Conservation (phyloP, 2,113 vertebrate species). For the Percopsis transmontana region DNA sequence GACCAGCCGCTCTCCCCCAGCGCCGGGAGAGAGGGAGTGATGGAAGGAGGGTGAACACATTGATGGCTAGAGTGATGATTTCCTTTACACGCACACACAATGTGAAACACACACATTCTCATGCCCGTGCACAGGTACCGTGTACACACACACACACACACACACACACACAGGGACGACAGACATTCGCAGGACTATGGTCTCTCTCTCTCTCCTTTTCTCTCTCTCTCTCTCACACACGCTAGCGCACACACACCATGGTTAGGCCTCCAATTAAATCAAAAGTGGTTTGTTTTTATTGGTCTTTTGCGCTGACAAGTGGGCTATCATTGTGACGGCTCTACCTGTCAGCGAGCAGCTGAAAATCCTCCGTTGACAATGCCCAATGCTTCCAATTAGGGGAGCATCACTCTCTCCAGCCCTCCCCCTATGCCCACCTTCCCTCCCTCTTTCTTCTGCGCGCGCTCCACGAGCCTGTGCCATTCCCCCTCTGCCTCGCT, state of each 20-base stretch:
- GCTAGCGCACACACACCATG: conserved; percentile 33
- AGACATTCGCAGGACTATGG: conserved; percentile 7
- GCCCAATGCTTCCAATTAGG: conserved; percentile 99
- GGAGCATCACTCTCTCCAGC: conserved; percentile 81
- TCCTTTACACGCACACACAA: conserved; percentile 78
- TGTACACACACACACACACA: conserved; percentile 28
- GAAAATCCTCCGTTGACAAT: conserved; percentile 99
- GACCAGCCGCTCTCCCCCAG: conserved; percentile 45
- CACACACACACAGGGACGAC: conserved; percentile 20
- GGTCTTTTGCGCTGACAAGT: conserved; percentile 99
- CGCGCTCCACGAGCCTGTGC: conserved; percentile 72
- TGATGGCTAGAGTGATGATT: conserved; percentile 77
- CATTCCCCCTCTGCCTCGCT: conserved; percentile 63
- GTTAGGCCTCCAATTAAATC: conserved; percentile 99
- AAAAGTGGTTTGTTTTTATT: conserved; percentile 99
- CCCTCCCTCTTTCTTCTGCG: conserved; percentile 70
- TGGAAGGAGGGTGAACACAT: conserved; percentile 45
- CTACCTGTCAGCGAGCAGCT: conserved; percentile 96
- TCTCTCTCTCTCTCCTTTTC: conserved; percentile 34
- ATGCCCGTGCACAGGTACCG: conserved; percentile 66
- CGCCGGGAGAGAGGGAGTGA: conserved; percentile 21
- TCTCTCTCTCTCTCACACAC: conserved; percentile 16
- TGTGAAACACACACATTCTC: conserved; percentile 51
- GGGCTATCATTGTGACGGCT: conserved; percentile 98
- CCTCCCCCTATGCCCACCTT: conserved; percentile 80